Evolutionary conservation across 2,797 vertebrate genomes (phyloP), one percentile per base, ranked within the genome.

Genomic region (Margarornis squamiger): DNA sequence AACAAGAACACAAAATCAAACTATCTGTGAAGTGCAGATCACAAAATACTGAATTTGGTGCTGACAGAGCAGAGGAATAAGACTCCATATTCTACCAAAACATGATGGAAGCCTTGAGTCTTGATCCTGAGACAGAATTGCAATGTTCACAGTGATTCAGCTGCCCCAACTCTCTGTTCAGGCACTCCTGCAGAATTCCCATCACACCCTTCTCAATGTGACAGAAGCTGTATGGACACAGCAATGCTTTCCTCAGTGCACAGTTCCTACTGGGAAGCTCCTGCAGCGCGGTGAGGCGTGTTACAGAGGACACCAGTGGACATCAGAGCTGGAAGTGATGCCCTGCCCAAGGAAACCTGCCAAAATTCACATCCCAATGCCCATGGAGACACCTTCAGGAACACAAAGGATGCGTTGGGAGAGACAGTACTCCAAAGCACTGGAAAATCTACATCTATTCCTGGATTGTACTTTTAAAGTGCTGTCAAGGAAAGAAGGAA

Each of bases 311-410:
- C 2, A 63, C 27, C 4, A 4, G 52, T 3, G 9, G 46, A 30
- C 58, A 72, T 5, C 8, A 7, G 51, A 66, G 63, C 48, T 73
- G 2, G 0, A 55, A 34, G 45, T 19, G 43, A 90, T 6, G 27
- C 39, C 45, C 45, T 77, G 20, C 17, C 41, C 48, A 39, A 52
- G 36, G 55, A 77, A 90, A 82, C 6, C 12, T 76, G 72, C 51
- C 86, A 83, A 83, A 82, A 79, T 27, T 70, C 63, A 51, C 13
- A 57, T 6, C 38, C 23, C 27, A 24, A 21, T 1, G 2, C 1
- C 1, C 0, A 0, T 36, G 66, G 51, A 76, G 59, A 55, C 4
- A 1, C 48, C 54, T 67, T 49, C 14, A 13, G 0, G 2, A 70
- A 41, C 8, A 12, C 7, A 38, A 26, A 30, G 5, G 23, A 12